phyloP scores from a whole-genome alignment of 2,888 invertebrate species.

The Noctua pronuba region DNA sequence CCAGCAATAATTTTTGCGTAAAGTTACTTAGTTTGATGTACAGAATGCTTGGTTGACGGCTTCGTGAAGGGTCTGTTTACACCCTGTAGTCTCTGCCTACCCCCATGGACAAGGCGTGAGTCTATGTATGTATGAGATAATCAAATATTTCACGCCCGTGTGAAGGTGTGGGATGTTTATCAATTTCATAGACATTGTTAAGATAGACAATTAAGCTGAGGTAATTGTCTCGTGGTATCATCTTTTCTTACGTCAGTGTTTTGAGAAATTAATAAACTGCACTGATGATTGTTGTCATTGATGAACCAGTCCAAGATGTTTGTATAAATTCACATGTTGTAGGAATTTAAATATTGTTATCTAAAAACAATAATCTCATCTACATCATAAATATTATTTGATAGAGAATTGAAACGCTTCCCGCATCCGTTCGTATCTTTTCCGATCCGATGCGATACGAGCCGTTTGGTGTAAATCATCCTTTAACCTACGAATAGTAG shows the following conservation, averaged over 20 bases:
- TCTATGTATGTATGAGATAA: slow-evolving; percentile 49
- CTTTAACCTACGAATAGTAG: too few species aligned
- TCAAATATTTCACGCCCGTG: slow-evolving; percentile 73
- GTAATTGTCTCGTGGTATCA: slow-evolving; percentile 53
- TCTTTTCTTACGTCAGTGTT: slow-evolving; percentile 23
- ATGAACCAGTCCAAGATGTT: not conserved
- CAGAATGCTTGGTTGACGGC: too few species aligned
- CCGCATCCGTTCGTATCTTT: too few species aligned
- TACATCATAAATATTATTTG: too few species aligned
- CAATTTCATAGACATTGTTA: slow-evolving; percentile 65
- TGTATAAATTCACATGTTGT: not conserved
- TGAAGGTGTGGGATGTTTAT: slow-evolving; percentile 68
- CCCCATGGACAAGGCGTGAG: not conserved
- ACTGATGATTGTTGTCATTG: not conserved
- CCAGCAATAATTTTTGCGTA: too few species aligned
- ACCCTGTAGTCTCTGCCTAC: not conserved
- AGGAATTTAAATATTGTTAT: not conserved
- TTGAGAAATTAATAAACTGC: slow-evolving; percentile 13
- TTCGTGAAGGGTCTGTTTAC: too few species aligned
- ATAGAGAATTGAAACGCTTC: too few species aligned
- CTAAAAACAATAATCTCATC: too few species aligned
- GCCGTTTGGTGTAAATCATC: too few species aligned
- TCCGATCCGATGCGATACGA: too few species aligned
- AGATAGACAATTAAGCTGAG: slow-evolving; percentile 59
- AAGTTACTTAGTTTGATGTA: too few species aligned